A percentile compares a stretch with the other conserved stretches of the same genome.
These are phyloP conservation scores for Neotoma lepida DNA, from an alignment of 2,113 vertebrate species.

Conservation along the genomic window DNA sequence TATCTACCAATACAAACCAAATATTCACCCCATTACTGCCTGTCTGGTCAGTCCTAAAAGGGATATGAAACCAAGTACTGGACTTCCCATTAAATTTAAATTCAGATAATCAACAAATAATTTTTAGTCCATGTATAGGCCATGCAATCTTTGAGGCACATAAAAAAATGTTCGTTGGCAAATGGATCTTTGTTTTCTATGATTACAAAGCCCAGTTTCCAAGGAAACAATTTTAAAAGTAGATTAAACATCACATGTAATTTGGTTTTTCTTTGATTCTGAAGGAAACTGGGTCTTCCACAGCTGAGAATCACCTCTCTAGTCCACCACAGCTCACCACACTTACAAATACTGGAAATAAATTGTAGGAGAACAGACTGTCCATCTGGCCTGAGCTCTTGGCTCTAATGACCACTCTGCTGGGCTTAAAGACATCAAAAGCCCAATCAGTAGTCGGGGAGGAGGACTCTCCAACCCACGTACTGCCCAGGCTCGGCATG, in stretches of 20 bases:
- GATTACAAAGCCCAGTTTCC: slow-evolving; percentile 16
- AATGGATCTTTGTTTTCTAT: neutral
- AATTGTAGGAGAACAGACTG: neutral
- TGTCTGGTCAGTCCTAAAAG: neutral
- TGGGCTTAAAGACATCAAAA: slow-evolving; percentile 27
- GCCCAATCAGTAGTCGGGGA: neutral
- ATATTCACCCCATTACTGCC: neutral
- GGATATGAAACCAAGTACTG: neutral
- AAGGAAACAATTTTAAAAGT: slow-evolving; percentile 48
- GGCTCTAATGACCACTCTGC: neutral
- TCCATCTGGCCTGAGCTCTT: neutral
- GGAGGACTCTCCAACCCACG: neutral
- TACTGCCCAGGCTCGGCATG: neutral
- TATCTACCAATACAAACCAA: slow-evolving; percentile 1
- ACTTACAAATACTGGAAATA: neutral
- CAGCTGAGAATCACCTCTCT: neutral
- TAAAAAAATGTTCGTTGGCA: neutral
- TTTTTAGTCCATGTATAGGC: neutral
- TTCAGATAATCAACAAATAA: neutral
- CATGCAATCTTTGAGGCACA: neutral
- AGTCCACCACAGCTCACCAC: neutral
- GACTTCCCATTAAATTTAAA: neutral
- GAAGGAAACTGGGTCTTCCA: slow-evolving; percentile 41
- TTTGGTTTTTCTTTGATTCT: slow-evolving; percentile 28
- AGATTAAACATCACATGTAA: neutral